Evolutionary conservation across 92 coral and sea anemone species (phyloP).

Genomic region (Actinernus sp.): DNA sequence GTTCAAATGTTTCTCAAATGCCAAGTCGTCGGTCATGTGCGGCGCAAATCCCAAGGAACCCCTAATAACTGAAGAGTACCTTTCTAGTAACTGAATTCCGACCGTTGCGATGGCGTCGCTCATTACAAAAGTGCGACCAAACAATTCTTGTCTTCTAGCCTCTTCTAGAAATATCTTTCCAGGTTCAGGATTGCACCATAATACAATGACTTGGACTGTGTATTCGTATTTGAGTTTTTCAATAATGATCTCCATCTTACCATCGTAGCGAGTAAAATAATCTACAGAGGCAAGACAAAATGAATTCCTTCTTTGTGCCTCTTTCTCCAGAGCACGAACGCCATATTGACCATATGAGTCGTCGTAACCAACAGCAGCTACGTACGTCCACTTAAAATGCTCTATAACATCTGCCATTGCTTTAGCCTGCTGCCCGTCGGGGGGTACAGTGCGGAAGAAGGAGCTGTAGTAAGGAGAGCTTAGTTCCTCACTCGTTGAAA

Average conservation of each 20-base stretch:
- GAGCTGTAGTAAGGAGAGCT: conserved; percentile 5
- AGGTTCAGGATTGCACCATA: not conserved
- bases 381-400: conserved; percentile 10
- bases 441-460: conserved; percentile 14
- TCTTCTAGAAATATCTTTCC: conserved; percentile 2
- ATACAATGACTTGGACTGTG: conserved; percentile 4
- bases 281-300: conserved; percentile 14
- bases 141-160: not conserved
- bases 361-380: conserved; percentile 11
- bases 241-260: not conserved
- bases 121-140: conserved; percentile 7
- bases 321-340: conserved; percentile 3
- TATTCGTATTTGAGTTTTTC: not conserved
- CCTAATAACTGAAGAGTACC: not conserved
- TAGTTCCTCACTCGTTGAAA: conserved; percentile 19
- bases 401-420: conserved; percentile 3
- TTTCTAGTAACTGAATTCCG: not conserved
- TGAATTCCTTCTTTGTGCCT: conserved; percentile 4
- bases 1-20: conserved; percentile 3
- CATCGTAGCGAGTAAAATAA: conserved; percentile 5
- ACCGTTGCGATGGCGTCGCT: conserved; percentile 15
- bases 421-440: conserved; percentile 11
- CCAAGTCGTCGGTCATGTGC: not conserved
- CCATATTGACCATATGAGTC: conserved; percentile 14
- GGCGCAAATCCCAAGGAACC: conserved; percentile 6